A percentile compares a stretch with the other conserved stretches of the same genome.
Evolutionary conservation across 1,140 invertebrate species (phyloP).

Genomic region (Bombus breviceps): DNA sequence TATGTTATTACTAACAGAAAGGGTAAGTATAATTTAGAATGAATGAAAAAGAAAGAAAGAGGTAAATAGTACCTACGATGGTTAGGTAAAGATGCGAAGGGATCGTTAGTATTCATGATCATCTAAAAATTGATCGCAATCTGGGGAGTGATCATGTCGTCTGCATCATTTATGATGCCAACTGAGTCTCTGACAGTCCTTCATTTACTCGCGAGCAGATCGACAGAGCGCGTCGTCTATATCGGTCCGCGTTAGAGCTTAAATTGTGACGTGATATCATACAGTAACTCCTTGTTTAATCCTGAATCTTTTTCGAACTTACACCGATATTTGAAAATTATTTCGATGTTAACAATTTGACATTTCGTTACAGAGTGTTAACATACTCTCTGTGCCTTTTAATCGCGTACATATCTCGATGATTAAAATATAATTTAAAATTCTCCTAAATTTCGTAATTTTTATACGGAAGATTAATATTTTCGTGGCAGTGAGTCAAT

Average conservation of each 20-base stretch:
- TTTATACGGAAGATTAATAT: not conserved
- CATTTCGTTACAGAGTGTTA: not conserved
- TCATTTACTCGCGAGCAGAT: conserved; percentile 42
- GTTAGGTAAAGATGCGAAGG: not conserved
- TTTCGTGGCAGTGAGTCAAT: not conserved
- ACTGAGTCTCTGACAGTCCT: conserved; percentile 62
- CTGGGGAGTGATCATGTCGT: conserved; percentile 42
- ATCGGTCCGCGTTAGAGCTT: conserved; percentile 22
- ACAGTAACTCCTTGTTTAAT: too few relatives aligned
- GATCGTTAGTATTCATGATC: conserved; percentile 30
- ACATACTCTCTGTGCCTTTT: too few relatives aligned
- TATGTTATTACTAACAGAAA: not conserved
- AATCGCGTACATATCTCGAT: not conserved
- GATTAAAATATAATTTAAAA: not conserved
- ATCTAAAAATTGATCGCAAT: conserved; percentile 52
- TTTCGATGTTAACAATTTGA: not conserved
- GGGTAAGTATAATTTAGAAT: not conserved
- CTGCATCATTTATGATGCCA: conserved; percentile 41
- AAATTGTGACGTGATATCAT: conserved; percentile 38
- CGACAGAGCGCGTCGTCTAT: conserved; percentile 32
- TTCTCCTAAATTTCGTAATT: too few relatives aligned
- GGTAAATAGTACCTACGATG: not conserved
- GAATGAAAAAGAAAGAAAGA: not conserved
- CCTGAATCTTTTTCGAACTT: not conserved
- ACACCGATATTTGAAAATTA: not conserved